Evolutionary conservation across 2,888 invertebrate genomes (phyloP), one percentile per base, ranked within the genome.

Genomic region (Trichopoda pennipes): DNA sequence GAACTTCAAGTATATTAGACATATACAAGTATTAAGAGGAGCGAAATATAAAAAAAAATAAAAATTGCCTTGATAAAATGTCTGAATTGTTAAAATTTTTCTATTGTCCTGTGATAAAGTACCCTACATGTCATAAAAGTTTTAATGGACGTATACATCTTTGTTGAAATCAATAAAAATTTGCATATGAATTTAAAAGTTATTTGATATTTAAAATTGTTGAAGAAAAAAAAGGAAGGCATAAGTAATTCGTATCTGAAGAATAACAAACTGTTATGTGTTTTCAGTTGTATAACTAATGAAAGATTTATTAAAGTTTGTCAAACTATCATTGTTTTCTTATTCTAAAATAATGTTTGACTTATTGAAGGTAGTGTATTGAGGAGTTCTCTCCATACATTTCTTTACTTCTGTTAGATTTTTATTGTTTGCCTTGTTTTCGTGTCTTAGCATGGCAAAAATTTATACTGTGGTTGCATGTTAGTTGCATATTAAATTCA

Each of bases 401-500:
- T 16, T 10, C 32, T 35, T 21, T 19, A 19, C 19, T 19, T 12
- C 14, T 17, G 6, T 32, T 35, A 7, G 10, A 58, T 17, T 19
- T 17, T 16, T 35, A 10, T 10, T 35, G n/a, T 35, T 47, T 58
- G 12, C 42, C n/a, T 1, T 28, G 53, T 55, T 51, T 38, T 53
- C 21, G 6, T 51, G 21, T 42, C 0, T 35, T 61, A 58, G 53
- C 58, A 42, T 19, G 51, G 17, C 51, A 58, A 75, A 47, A 47
- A 38, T 32, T 66, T 72, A 23, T 28, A 74, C 63, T 73, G 66
- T 77, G 73, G 61, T 81, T 77, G 81, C 77, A 69, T 73, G 81
- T 77, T 81, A 77, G 76, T 63, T 84, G 83, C 76, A 84, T 82
- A 84, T 86, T 80, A 80, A 85, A 84, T 84, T 17, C 55, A 42